phyloP scores from a whole-genome alignment of 2,113 vertebrate genomes.

The Rousettus leschenaultii region DNA sequence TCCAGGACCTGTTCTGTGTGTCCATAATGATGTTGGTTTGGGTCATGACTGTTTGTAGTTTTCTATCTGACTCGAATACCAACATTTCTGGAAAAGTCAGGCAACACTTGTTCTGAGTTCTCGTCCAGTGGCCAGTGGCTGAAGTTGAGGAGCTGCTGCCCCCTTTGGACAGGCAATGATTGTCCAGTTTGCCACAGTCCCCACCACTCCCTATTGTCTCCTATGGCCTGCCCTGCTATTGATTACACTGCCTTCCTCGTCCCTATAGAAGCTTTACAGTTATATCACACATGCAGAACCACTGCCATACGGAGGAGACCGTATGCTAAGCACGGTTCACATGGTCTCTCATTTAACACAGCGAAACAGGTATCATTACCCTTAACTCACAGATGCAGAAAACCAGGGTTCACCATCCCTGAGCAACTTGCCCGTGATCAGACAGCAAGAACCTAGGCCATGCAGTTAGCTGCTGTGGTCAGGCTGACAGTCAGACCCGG shows the following conservation, averaged over 20 bases:
- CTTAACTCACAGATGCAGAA: not conserved
- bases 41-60: not conserved
- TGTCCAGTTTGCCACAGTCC: not conserved
- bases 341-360: not conserved
- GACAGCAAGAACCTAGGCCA: fast-evolving
- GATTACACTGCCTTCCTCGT: not conserved
- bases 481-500: not conserved
- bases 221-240: not conserved
- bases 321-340: not conserved
- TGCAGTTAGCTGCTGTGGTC: not conserved
- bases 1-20: not conserved
- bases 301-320: not conserved
- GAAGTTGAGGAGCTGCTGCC: not conserved
- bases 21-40: not conserved
- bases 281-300: not conserved
- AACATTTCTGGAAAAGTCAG: not conserved
- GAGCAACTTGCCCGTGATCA: not conserved
- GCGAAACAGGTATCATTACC: not conserved
- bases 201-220: not conserved
- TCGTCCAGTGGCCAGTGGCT: not conserved
- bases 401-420: not conserved
- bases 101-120: not conserved
- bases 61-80: not conserved
- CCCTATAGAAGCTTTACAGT: not conserved
- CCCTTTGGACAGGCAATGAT: not conserved